Base-by-base conservation (phyloP, 1,140 invertebrate species). In the Pteromalus puparum region DNA sequence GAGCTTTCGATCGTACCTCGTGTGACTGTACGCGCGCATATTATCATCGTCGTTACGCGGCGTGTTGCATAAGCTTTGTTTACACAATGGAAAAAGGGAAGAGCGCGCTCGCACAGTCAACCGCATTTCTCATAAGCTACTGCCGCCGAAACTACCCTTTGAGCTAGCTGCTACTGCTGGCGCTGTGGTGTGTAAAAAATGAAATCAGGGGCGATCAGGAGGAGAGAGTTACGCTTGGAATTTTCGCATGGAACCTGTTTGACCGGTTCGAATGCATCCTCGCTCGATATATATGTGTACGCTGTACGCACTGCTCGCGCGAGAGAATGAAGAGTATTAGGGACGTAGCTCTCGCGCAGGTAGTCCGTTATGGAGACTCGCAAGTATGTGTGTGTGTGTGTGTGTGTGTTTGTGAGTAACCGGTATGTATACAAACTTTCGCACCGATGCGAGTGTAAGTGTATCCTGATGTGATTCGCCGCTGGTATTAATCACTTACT, bases 191-290 rank as follows among this genome's bases (percentile, higher is more conserved):
- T 53, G 21, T 61, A 61, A 61, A 61, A 61, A 61, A 70, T 28
- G 13, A n/a, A 70, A 70, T 70, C 67, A 61, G 81, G 30, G 72
- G 82, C 53, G 79, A n/a, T n/a, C n/a, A 72, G 82, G 18, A 53
- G 18, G 48, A 61, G 53, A 21, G 53, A 21, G 18, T 7, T 10
- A 65, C 42, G 88, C 26, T 28, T 88, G 90, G 87, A 87, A 87
- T 91, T 92, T 92, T 92, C 87, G 87, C 89, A 83, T 78, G 85
- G 84, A 92, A 92, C 92, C 91, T 90, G 92, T 92, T 85, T 9
- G 21, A 89, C 90, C 87, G 89, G 90, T 90, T 28, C 67, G 18
- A n/a, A 30, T 70, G 67, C 67, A 70, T 70, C 67, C 67, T 70
- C 26, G 24, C 26, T 61, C 53, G 53, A 34, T 7, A 61, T 61